Conservation (phyloP, 2,113 vertebrate genomes). For the Mobula hypostoma region DNA sequence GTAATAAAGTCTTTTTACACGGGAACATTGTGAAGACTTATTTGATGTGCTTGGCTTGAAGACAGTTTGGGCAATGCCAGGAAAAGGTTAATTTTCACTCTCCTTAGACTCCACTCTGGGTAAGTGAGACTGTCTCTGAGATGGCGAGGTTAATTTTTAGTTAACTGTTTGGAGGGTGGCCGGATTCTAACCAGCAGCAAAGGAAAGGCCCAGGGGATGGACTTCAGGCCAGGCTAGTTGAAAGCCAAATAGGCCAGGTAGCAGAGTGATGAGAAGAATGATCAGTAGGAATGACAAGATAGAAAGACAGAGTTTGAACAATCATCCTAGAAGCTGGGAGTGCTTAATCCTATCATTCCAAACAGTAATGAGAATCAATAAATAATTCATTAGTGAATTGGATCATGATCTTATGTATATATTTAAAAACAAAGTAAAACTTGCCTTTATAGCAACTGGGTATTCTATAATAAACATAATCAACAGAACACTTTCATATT, state of each 20-base stretch:
- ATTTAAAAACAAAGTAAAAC: not conserved
- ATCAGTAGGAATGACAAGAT: not conserved
- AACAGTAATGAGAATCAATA: not conserved
- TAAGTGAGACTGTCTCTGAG: conserved; percentile 25
- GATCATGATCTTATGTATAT: not conserved
- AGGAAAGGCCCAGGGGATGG: not conserved
- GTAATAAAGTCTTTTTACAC: not conserved
- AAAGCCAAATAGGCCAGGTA: not conserved
- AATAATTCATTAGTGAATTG: not conserved
- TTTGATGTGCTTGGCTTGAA: conserved; percentile 31
- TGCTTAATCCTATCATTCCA: not conserved
- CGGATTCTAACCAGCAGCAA: not conserved
- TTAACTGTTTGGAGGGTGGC: not conserved
- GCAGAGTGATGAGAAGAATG: not conserved
- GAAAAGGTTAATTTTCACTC: conserved; percentile 36
- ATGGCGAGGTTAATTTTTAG: conserved; percentile 33
- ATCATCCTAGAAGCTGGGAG: not conserved
- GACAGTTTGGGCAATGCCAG: conserved; percentile 29
- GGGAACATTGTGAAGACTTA: conserved; percentile 32
- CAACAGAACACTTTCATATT: no score
- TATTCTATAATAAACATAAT: no score
- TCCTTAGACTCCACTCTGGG: not conserved
- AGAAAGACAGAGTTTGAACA: not conserved
- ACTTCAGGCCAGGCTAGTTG: not conserved
- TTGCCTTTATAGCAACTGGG: no score